Evolutionary conservation across 2,113 vertebrate species (phyloP).

Genomic region (Rhombomys opimus): DNA sequence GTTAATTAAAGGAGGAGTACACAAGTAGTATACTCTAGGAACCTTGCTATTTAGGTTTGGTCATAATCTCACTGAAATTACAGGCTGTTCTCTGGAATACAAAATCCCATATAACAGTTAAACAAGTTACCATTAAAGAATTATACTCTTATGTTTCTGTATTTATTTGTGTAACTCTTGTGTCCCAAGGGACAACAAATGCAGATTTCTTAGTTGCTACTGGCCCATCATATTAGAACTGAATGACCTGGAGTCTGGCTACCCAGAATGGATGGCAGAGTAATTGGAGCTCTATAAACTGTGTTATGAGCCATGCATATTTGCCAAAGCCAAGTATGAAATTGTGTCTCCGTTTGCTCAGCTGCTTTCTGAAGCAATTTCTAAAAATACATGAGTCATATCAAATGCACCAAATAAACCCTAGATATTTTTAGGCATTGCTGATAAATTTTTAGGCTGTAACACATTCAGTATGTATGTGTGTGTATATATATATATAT

Average conservation of each 20-base stretch:
- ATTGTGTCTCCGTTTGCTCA: conserved; percentile 29
- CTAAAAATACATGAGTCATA: conserved; percentile 74
- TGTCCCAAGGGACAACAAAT: background rate
- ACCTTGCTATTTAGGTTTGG: background rate
- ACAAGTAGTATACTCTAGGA: background rate
- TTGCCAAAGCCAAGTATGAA: conserved; percentile 39
- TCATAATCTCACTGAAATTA: background rate
- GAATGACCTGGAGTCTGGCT: background rate
- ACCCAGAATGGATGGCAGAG: background rate
- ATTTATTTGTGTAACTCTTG: background rate
- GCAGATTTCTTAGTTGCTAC: background rate
- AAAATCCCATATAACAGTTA: background rate
- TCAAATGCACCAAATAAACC: conserved; percentile 60
- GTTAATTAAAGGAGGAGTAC: background rate
- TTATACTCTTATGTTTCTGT: background rate
- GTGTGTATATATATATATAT: background rate
- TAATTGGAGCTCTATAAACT: conserved; percentile 28
- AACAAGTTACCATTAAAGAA: background rate
- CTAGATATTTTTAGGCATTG: conserved; percentile 64
- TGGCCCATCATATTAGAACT: background rate
- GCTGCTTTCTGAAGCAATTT: conserved; percentile 71
- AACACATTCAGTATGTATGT: background rate
- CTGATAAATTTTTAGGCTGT: conserved; percentile 31
- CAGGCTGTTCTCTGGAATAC: background rate
- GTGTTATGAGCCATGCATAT: background rate